phyloP scores from a whole-genome alignment of 2,113 vertebrate species.

The Prietella phreatophila region DNA sequence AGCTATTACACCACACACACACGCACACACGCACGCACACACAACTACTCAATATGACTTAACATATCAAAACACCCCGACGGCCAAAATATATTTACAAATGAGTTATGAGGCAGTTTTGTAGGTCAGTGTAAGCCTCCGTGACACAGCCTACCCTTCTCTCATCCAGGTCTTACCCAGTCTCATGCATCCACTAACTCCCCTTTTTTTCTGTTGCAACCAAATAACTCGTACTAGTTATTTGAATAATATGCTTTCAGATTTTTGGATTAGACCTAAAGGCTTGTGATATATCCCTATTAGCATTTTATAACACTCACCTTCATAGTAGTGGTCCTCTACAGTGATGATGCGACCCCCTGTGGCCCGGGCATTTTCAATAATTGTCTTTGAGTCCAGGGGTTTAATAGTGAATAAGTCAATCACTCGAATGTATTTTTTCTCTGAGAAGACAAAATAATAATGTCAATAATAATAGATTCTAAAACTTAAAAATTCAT shows the following conservation, averaged over 20 bases:
- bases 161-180: not conserved
- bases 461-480: not conserved
- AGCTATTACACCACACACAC: not conserved
- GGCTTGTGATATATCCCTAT: not conserved
- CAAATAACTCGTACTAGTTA: not conserved
- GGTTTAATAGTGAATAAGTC: slow-evolving; percentile 95
- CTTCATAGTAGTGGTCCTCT: slow-evolving; percentile 94
- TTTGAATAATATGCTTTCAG: not conserved
- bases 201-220: not conserved
- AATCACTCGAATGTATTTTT: slow-evolving; percentile 81
- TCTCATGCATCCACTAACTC: not conserved
- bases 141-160: not conserved
- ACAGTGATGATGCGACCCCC: slow-evolving; percentile 88
- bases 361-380: slow-evolving; percentile 81
- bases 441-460: slow-evolving; percentile 70
- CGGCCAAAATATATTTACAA: not conserved
- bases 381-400: slow-evolving; percentile 86
- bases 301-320: slow-evolving; percentile 61
- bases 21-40: not conserved
- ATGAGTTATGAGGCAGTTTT: not conserved
- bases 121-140: not conserved
- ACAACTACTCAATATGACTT: not conserved
- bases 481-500: not conserved
- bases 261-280: not conserved
- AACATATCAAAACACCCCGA: not conserved